These are phyloP conservation scores for Drosophila sordidula DNA, from an alignment of 2,888 invertebrate genomes.

Conservation along the genomic window DNA sequence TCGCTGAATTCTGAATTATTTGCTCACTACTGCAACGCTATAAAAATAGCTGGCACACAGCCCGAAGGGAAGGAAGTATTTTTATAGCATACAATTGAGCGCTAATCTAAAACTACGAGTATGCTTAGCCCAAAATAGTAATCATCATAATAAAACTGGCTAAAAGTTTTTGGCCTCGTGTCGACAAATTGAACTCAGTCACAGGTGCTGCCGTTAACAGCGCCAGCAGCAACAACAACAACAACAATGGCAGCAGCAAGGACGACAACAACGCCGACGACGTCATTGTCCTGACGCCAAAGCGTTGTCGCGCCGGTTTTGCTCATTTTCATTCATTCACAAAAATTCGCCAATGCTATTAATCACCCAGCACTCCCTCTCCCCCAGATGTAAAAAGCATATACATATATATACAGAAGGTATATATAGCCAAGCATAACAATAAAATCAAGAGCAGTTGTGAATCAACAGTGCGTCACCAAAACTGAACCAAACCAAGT, in stretches of 20 bases:
- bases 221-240: not conserved
- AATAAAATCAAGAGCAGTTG: constrained; percentile 69
- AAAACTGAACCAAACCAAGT: constrained; percentile 6
- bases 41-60: constrained; percentile 15
- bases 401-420: constrained; percentile 2
- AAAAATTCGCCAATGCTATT: constrained; percentile 66
- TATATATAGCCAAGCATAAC: constrained; percentile 48
- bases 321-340: constrained; percentile 62
- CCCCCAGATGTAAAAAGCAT: not conserved
- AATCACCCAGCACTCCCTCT: constrained; percentile 48
- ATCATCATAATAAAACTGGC: constrained; percentile 60
- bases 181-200: constrained; percentile 46
- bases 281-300: constrained; percentile 69
- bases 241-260: constrained; percentile 5
- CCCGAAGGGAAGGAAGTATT: constrained; percentile 31
- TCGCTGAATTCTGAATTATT: constrained; percentile 22
- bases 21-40: constrained; percentile 1
- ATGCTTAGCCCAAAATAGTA: constrained; percentile 45
- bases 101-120: constrained; percentile 40
- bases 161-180: constrained; percentile 26
- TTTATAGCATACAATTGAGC: constrained; percentile 72
- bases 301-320: constrained; percentile 27
- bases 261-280: constrained; percentile 62
- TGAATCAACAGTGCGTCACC: constrained; percentile 80
- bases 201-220: constrained; percentile 60